Conservation (phyloP, 2,888 invertebrate species). For the Lasius platythorax region DNA sequence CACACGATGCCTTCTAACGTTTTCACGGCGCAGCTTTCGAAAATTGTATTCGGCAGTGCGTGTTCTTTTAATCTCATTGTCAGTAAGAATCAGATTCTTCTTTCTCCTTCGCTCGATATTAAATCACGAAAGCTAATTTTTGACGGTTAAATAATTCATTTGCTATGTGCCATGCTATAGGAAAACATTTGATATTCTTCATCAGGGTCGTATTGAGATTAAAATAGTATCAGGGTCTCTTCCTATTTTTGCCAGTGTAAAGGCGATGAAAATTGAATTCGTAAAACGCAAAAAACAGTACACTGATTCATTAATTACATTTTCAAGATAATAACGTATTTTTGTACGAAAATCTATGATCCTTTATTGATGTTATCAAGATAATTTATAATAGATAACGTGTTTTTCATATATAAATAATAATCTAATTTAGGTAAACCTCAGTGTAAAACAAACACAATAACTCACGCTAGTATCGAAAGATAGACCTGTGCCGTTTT, state of each 20-base stretch:
- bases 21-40: conserved; percentile 1
- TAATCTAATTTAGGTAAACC: not conserved
- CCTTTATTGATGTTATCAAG: not conserved
- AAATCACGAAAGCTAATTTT: conserved; percentile 20
- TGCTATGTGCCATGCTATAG: not conserved
- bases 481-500: conserved; percentile 9
- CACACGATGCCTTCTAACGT: not conserved
- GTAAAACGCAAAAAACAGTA: not conserved
- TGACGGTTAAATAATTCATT: not conserved
- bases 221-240: conserved; percentile 18
- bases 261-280: not conserved
- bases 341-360: not conserved
- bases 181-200: not conserved
- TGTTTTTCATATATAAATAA: not conserved
- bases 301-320: not conserved
- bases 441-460: not conserved
- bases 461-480: not conserved
- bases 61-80: not conserved
- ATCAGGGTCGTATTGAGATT: not conserved
- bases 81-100: not conserved
- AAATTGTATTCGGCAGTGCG: not conserved
- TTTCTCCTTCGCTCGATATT: not conserved
- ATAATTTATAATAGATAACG: not conserved
- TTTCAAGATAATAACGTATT: not conserved
- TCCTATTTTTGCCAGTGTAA: not conserved